These are phyloP conservation scores for Hormaphis cornu DNA, from an alignment of 1,140 invertebrate genomes.

Conservation along the genomic window DNA sequence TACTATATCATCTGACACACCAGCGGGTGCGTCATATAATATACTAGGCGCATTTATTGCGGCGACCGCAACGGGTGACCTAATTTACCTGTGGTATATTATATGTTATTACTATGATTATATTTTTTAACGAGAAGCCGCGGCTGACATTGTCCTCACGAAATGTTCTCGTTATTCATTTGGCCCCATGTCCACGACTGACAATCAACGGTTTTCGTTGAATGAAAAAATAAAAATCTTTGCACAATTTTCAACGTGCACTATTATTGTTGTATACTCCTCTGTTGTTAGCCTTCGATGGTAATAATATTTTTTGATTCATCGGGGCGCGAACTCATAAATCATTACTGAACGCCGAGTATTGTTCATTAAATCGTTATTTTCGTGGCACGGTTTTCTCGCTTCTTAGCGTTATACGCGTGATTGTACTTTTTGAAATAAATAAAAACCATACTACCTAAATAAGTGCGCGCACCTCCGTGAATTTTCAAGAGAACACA, in stretches of 20 bases:
- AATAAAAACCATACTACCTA: too few relatives aligned
- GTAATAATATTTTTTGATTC: background rate
- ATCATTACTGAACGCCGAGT: background rate
- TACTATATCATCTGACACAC: background rate
- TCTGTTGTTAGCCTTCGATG: background rate
- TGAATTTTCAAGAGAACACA: too few relatives aligned
- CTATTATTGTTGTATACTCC: background rate
- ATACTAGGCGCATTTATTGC: too few relatives aligned
- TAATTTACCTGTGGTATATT: background rate
- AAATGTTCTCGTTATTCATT: slow-evolving; percentile 14
- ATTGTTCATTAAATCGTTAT: background rate
- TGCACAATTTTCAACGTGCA: background rate
- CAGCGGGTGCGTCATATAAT: background rate
- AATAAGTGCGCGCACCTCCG: too few relatives aligned
- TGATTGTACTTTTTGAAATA: too few relatives aligned
- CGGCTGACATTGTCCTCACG: slow-evolving; percentile 23
- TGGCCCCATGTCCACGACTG: background rate
- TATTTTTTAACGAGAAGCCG: slow-evolving; percentile 1
- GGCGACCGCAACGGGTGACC: background rate
- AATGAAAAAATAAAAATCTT: slow-evolving; percentile 22
- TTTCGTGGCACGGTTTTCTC: background rate
- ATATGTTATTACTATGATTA: slow-evolving; percentile 1
- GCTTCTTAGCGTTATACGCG: background rate
- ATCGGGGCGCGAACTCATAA: background rate
- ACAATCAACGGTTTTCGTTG: background rate